Evolutionary conservation across 2,888 invertebrate species (phyloP), one percentile per base, ranked within the genome.

Genomic region (Acanthosoma haemorrhoidale): DNA sequence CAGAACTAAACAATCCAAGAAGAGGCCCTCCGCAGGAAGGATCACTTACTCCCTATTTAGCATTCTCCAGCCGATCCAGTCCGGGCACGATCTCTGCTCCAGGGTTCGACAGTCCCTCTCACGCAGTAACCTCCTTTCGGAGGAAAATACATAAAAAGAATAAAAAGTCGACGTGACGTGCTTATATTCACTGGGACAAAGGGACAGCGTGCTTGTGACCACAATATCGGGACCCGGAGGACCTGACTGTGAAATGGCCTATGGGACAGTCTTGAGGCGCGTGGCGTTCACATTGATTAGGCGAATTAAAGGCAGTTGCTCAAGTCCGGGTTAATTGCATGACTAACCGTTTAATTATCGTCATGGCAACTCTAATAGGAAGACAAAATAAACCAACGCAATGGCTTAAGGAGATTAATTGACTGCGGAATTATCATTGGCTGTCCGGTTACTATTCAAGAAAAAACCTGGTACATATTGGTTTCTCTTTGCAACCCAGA

Each of bases 331-430:
- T 25, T 51, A 51, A 51, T 51, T 25, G 51, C 18, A 13, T 51
- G 51, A 51, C 51, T 51, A 51, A 51, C 51, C 25, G 51, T 51
- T 51, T 18, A 51, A 51, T 51, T 51, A 51, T 51, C 25, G 25
- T 51, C 29, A 51, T 51, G 51, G 29, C 51, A 51, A 25, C 51
- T 11, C 25, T 0, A 25, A n/a, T n/a, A n/a, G n/a, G 25, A 16
- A 51, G n/a, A 51, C 21, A 51, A 51, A 51, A n/a, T 25, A 25
- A n/a, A 51, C 43, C 43, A 43, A 21, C 21, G 25, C 11, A 21
- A 4, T 43, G 4, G 25, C 6, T 25, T n/a, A 2, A 43, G 25
- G 2, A 8, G 51, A 51, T 51, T 51, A 51, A 6, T n/a, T n/a
- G n/a, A n/a, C n/a, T n/a, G n/a, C n/a, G n/a, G n/a, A n/a, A n/a